These are phyloP conservation scores for Saturnia japonica DNA, from an alignment of 2,888 invertebrate species.

Conservation along the genomic window DNA sequence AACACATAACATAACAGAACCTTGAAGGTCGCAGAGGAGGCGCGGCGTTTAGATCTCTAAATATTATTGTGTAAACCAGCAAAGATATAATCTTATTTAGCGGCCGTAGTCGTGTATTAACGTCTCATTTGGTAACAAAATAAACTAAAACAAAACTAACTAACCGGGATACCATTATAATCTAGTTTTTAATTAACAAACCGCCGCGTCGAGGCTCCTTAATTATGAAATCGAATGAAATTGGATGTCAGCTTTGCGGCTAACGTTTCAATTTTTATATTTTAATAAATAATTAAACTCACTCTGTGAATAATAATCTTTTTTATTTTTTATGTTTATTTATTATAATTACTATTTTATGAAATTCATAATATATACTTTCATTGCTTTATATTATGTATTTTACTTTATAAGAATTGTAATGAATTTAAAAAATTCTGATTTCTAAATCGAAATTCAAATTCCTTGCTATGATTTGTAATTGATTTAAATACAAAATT, in stretches of 20 bases:
- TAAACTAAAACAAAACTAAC: background rate
- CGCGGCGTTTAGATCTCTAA: background rate
- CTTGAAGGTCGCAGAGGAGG: background rate
- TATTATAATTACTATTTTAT: no score
- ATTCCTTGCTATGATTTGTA: no score
- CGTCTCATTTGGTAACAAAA: slow-evolving; percentile 5
- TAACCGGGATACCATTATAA: background rate
- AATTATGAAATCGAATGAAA: background rate
- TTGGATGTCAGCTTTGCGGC: background rate
- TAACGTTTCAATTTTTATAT: background rate
- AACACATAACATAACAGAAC: no score
- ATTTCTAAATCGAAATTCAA: no score
- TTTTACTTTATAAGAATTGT: no score
- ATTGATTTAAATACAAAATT: no score
- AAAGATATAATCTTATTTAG: background rate
- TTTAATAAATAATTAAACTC: no score
- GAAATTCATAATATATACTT: no score
- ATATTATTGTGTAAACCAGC: background rate
- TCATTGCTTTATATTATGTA: no score
- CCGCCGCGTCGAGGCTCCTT: background rate
- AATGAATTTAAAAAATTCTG: no score
- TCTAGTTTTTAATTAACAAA: slow-evolving; percentile 4
- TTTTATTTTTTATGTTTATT: no score
- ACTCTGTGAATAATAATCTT: no score
- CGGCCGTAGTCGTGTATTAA: background rate